Percentiles rank a stretch among this genome's conserved stretches.
These are phyloP conservation scores for Staurois parvus DNA, from an alignment of 2,797 vertebrate species.

Conservation along the genomic window DNA sequence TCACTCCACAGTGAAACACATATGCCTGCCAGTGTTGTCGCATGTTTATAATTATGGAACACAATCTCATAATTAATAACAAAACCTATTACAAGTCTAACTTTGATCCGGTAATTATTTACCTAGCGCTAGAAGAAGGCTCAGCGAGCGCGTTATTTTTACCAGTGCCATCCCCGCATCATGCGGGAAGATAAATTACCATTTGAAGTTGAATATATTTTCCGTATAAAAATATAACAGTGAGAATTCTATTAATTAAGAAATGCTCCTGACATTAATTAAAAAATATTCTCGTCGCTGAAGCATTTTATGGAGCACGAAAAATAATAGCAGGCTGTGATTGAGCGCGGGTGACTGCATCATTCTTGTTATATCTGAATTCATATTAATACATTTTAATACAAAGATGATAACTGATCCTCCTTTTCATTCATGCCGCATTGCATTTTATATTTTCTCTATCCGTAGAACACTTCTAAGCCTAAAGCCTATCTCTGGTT, in stretches of 20 bases:
- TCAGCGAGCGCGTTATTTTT: slow-evolving; percentile 24
- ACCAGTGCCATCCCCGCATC: slow-evolving; percentile 5
- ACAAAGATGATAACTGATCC: not conserved
- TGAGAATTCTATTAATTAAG: slow-evolving; percentile 30
- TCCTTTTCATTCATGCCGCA: not conserved
- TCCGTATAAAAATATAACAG: not conserved
- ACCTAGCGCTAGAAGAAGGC: slow-evolving; percentile 25
- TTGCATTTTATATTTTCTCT: slow-evolving; percentile 20
- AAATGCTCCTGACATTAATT: slow-evolving; percentile 40
- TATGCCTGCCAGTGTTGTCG: not conserved
- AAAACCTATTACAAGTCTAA: slow-evolving; percentile 40
- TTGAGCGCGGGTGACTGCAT: not conserved
- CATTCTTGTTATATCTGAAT: not conserved
- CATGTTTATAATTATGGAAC: slow-evolving; percentile 21
- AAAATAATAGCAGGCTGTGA: not conserved
- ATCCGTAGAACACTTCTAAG: slow-evolving; percentile 2
- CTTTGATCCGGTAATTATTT: slow-evolving; percentile 54
- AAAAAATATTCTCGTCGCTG: slow-evolving; percentile 6
- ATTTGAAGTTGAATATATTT: slow-evolving; percentile 35
- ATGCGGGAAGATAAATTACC: slow-evolving; percentile 19
- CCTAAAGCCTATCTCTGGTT: not conserved
- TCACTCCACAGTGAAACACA: slow-evolving; percentile 2
- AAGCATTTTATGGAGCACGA: not conserved
- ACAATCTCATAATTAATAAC: slow-evolving; percentile 41
- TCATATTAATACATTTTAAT: slow-evolving; percentile 12